Base-by-base conservation (phyloP, 1,140 invertebrate species). In the Hesperophylax magnus region DNA sequence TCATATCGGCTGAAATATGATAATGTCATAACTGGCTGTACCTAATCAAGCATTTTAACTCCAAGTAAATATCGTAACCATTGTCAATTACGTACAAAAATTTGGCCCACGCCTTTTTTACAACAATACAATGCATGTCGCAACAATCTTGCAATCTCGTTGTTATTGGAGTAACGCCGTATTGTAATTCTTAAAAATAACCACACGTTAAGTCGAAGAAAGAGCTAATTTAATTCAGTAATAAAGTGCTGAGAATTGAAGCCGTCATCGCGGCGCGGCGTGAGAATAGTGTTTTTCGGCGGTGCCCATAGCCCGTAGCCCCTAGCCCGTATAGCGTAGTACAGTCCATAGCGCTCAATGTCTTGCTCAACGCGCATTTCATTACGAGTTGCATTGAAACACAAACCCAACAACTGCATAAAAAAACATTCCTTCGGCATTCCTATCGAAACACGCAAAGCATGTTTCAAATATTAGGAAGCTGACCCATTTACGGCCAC, bases 101-200 rank as follows among this genome's bases (percentile, higher is more conserved):
- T 71, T 75, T 27, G 53, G 31, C 72, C 72, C 72, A 58, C 72
- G 31, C 53, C 52, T 75, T 75, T 47, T 75, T 75, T 58, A 75
- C 31, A 75, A 75, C 56, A 72, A 47, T 47, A 47, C 39, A 47
- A 72, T 53, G 18, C 69, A 72, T 75, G 72, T 58, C 22, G 72
- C n/a, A 75, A 75, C 24, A 14, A 17, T 75, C 52, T 56, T 3
- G 52, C 53, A 75, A 75, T 27, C 7, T 5, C 17, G 56, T 56
- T 75, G n/a, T 71, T 47, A 47, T 71, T n/a, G 67, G n/a, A 47
- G 39, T 71, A 52, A 47, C n/a, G 22, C 15, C 18, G 67, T 71
- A 71, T 71, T 71, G 67, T 71, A 11, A 18, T 71, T 15, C 22
- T 34, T 31, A 17, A 67, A 31, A 67, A 31, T 65, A 67, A 67